Percentiles rank a stretch among this genome's conserved stretches.
Conservation (phyloP, 2,113 vertebrate species). For the Actinemys pallida region DNA sequence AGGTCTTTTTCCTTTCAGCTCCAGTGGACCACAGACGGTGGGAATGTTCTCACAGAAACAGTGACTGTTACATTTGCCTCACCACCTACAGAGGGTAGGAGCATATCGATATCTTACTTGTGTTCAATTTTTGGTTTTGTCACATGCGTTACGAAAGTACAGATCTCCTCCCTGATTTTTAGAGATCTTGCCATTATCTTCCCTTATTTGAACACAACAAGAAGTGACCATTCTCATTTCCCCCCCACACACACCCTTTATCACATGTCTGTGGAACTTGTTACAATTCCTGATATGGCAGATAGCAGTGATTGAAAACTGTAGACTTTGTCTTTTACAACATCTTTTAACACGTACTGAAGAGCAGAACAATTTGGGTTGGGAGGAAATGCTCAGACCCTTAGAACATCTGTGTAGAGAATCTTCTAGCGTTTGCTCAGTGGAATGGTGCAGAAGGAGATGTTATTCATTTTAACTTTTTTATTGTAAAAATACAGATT, state of each 20-base stretch:
- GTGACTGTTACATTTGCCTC: constrained; percentile 85
- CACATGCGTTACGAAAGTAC: not conserved
- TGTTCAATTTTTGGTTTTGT: not conserved
- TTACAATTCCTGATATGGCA: rapidly evolving
- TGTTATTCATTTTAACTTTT: not conserved
- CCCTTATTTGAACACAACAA: not conserved
- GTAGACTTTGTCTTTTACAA: not conserved
- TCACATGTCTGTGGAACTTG: not conserved
- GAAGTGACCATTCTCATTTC: not conserved
- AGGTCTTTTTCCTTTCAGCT: constrained; percentile 74
- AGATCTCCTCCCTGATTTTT: not conserved
- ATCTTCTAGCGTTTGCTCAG: not conserved
- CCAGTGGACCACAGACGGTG: constrained; percentile 83
- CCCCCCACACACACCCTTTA: not conserved
- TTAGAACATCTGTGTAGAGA: not conserved
- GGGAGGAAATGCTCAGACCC: not conserved
- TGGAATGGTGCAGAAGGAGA: not conserved
- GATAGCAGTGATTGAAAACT: not conserved
- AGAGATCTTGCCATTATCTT: not conserved
- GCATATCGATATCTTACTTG: constrained; percentile 22
- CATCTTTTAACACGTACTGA: not conserved
- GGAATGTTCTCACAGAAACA: constrained; percentile 84
- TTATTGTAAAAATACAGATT: not conserved
- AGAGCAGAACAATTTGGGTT: not conserved
- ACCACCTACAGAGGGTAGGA: constrained; percentile 80